Evolutionary conservation across 2,888 invertebrate genomes (phyloP), one percentile per base, ranked within the genome.

Genomic region (Ornithoptera priamus): DNA sequence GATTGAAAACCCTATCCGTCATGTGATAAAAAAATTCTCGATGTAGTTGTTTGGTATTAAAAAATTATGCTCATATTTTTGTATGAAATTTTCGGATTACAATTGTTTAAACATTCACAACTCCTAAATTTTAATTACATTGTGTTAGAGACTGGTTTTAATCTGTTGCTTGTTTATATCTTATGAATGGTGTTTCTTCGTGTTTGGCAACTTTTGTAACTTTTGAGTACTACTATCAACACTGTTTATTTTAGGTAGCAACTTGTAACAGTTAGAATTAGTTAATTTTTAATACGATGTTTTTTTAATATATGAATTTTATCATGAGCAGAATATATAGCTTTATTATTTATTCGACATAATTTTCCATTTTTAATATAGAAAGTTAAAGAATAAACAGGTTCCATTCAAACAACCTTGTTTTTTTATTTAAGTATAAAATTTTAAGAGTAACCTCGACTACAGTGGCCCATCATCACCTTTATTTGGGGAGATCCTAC

Each of bases 301-400:
- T 62, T 42, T 62, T 42, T 60, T 36, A 22, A 42, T 18, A n/a
- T 24, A n/a, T 62, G 50, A 65, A 69, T 66, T 12, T 66, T 66
- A 65, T 70, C 66, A 62, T 70, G 70, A 70, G 70, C 62, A 58
- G 66, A 62, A 3, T 46, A 18, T 10, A 30, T 61, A 53, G 59
- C 12, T 65, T 60, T 22, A 17, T 58, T 46, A 59, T 59, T 65
- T 65, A 58, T 24, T 59, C 24, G 46, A 24, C 53, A 24, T 50
- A 42, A 61, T 39, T 64, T 64, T 50, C 59, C 58, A 68, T 68
- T 39, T 53, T 50, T 60, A 36, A 10, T 22, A 61, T 42, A 56
- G 60, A 15, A 57, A 61, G 20, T 20, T 46, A 46, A 39, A 39
- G 39, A 46, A 15, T 15, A 46, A 46, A 39, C 8, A 46, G 46